phyloP scores from a whole-genome alignment of 2,888 invertebrate species.

The Clitarchus hookeri region DNA sequence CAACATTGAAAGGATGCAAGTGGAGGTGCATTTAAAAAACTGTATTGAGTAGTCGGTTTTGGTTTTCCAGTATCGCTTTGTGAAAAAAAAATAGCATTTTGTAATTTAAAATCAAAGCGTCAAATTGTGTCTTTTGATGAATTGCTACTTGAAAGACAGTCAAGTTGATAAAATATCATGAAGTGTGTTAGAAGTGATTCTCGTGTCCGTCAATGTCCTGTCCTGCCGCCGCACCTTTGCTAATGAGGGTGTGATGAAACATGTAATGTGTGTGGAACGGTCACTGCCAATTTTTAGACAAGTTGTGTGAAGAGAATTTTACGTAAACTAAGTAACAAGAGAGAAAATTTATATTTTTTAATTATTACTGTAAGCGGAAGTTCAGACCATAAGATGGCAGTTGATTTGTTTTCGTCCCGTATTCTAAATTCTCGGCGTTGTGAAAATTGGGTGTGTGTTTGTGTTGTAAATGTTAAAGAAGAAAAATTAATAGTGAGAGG shows the following conservation, averaged over 20 bases:
- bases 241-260: neutral
- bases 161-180: too few species aligned
- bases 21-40: too few species aligned
- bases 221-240: neutral
- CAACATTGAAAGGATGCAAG: too few species aligned
- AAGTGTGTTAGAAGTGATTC: too few species aligned
- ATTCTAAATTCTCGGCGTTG: neutral
- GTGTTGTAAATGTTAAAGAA: neutral
- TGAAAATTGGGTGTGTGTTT: neutral
- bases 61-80: too few species aligned
- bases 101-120: too few species aligned
- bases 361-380: slow-evolving; percentile 14
- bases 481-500: neutral
- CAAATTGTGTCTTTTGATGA: too few species aligned
- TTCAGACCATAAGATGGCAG: neutral
- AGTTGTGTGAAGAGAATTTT: slow-evolving; percentile 14
- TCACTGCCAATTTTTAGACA: slow-evolving; percentile 14
- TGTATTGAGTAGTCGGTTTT: too few species aligned
- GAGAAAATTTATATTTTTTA: slow-evolving; percentile 14
- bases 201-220: neutral
- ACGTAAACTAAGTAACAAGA: slow-evolving; percentile 14
- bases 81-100: too few species aligned
- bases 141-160: too few species aligned
- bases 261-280: slow-evolving; percentile 1
- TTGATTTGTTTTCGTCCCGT: neutral